Conservation (phyloP, 2,113 vertebrate species). For the Eulemur macaco region DNA sequence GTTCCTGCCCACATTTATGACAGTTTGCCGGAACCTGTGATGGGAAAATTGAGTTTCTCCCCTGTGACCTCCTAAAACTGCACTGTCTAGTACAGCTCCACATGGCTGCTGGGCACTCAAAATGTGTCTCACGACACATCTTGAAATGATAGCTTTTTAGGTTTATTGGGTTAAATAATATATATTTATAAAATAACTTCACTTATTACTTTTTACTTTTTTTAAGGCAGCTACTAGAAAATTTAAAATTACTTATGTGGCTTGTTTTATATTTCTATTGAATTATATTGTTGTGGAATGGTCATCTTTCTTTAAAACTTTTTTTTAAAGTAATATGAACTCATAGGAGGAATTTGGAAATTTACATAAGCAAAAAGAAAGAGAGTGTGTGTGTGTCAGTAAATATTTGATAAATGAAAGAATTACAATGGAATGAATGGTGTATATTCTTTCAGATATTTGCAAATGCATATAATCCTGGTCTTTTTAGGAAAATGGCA, state of each 20-base stretch:
- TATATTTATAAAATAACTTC: background rate
- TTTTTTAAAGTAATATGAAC: background rate
- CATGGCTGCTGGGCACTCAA: background rate
- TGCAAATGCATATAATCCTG: background rate
- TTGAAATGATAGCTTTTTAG: background rate
- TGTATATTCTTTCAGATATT: background rate
- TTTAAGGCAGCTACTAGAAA: background rate
- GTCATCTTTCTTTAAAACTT: background rate
- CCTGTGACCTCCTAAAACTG: background rate
- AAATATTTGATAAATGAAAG: background rate
- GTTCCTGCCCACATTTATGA: background rate
- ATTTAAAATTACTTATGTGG: background rate
- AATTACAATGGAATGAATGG: background rate
- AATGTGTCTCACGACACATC: background rate
- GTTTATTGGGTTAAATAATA: background rate
- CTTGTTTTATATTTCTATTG: background rate
- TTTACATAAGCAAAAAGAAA: background rate
- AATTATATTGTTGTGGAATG: background rate
- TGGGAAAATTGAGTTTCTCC: background rate
- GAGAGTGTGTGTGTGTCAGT: background rate
- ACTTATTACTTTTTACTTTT: background rate
- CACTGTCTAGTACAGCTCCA: background rate
- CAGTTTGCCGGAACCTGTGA: background rate
- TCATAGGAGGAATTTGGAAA: background rate
- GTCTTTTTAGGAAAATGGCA: background rate